A percentile compares a stretch with the other conserved stretches of the same genome.
Evolutionary conservation across 2,113 vertebrate species (phyloP).

Genomic region (Cyrtonyx montezumae): DNA sequence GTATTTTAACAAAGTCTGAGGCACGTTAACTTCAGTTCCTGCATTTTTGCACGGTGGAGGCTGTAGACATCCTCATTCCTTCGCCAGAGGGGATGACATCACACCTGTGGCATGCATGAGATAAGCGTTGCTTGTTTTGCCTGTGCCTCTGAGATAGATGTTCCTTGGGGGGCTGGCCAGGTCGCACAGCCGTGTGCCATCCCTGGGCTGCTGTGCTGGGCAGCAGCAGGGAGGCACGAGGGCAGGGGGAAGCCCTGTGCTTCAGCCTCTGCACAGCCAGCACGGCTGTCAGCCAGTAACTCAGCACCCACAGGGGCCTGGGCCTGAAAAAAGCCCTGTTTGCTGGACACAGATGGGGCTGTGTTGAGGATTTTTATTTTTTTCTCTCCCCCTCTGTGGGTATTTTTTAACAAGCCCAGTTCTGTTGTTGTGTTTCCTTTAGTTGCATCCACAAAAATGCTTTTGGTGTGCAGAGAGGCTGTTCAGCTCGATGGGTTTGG

Average conservation of each 20-base stretch:
- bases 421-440: not conserved
- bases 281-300: not conserved
- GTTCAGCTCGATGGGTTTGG: not conserved
- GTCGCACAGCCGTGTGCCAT: not conserved
- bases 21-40: not conserved
- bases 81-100: conserved; percentile 10
- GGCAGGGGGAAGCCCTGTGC: not conserved
- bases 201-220: not conserved
- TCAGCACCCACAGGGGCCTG: not conserved
- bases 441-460: not conserved
- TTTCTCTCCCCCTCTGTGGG: not conserved
- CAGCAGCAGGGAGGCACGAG: rapidly evolving
- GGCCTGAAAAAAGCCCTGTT: not conserved
- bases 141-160: not conserved
- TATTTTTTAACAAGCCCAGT: not conserved
- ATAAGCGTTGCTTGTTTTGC: not conserved
- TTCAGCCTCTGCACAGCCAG: not conserved
- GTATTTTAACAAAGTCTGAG: conserved; percentile 20
- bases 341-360: not conserved
- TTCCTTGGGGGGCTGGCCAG: not conserved
- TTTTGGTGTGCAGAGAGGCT: not conserved
- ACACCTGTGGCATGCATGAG: conserved; percentile 38
- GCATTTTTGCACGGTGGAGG: not conserved
- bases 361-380: not conserved
- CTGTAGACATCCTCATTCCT: conserved; percentile 18